phyloP scores from a whole-genome alignment of 2,113 vertebrate species.

The Hydrochoerus hydrochaeris region DNA sequence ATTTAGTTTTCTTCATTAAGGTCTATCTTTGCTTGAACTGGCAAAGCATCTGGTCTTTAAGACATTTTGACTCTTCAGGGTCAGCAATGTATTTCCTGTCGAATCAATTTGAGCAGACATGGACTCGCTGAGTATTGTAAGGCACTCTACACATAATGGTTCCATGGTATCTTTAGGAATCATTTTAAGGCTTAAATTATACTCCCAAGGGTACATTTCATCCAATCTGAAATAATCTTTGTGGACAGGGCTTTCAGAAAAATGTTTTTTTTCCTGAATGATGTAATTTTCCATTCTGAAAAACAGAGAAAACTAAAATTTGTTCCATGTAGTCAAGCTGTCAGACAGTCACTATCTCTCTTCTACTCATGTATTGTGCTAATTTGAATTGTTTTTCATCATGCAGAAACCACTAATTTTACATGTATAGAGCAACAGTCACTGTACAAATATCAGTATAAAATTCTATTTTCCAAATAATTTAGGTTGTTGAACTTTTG shows the following conservation, averaged over 20 bases:
- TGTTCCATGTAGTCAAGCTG: not conserved
- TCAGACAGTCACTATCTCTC: not conserved
- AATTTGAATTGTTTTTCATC: not conserved
- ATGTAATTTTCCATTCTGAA: not conserved
- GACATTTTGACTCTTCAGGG: not conserved
- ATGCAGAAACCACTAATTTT: not conserved
- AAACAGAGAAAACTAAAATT: not conserved
- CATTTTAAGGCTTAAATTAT: not conserved
- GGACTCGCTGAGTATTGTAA: rapidly evolving
- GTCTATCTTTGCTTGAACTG: not conserved
- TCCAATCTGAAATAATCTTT: not conserved
- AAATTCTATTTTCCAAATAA: not conserved
- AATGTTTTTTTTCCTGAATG: not conserved
- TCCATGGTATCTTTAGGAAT: not conserved
- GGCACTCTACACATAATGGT: not conserved
- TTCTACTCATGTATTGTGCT: not conserved
- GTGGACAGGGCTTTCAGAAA: not conserved
- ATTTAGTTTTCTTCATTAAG: not conserved
- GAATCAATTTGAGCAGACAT: not conserved
- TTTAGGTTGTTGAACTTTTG: not conserved
- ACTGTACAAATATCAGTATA: not conserved
- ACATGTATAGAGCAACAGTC: not conserved
- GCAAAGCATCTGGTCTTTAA: not conserved
- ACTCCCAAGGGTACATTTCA: not conserved
- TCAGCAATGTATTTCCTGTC: not conserved